Conservation (phyloP, 2,113 vertebrate species). For the Tor tambroides region DNA sequence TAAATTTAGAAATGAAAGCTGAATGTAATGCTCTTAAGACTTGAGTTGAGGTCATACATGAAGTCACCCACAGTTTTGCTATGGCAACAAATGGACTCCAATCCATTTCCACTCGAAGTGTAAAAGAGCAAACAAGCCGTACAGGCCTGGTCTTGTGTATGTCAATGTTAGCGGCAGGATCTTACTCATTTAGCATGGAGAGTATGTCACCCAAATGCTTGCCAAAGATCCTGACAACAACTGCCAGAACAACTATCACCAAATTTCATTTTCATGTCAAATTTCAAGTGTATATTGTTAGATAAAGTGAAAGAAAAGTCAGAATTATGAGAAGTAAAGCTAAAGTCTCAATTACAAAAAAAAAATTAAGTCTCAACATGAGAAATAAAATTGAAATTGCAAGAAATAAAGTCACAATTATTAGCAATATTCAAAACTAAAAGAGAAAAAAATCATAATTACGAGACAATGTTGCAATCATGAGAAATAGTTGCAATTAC, state of each 20-base stretch:
- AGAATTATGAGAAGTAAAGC: background rate
- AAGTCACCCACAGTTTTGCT: slow-evolving; percentile 40
- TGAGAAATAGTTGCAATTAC: background rate
- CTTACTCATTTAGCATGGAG: background rate
- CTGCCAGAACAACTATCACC: background rate
- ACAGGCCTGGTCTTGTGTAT: slow-evolving; percentile 63
- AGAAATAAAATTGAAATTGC: background rate
- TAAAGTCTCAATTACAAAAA: no score
- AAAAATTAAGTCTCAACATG: no score
- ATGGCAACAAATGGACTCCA: slow-evolving; percentile 56
- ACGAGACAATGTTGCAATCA: background rate
- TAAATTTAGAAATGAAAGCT: background rate
- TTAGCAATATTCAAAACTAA: background rate
- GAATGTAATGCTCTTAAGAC: background rate
- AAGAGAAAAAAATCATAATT: background rate
- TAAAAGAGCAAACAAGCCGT: slow-evolving; percentile 45
- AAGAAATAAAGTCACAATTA: background rate
- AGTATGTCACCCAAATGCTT: background rate
- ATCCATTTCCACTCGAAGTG: slow-evolving; percentile 46
- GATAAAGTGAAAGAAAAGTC: background rate
- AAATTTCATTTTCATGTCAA: background rate
- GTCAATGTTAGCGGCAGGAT: background rate
- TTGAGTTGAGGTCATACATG: slow-evolving; percentile 18
- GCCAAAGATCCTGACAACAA: background rate
- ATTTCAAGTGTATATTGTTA: background rate